phyloP scores from a whole-genome alignment of 2,113 vertebrate species.

The Todiramphus chloris region DNA sequence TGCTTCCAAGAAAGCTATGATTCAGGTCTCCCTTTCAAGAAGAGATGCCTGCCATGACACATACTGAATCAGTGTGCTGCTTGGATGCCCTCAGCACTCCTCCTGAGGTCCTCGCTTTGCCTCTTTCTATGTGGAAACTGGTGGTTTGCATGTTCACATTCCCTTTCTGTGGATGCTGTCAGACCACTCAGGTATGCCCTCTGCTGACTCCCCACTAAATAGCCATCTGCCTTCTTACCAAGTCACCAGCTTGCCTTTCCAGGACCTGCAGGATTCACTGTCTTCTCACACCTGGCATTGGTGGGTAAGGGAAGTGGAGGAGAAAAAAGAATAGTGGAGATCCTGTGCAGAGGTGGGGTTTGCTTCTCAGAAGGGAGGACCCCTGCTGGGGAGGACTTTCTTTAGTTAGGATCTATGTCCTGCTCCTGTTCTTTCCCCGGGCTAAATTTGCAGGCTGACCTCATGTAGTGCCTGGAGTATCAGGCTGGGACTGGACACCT shows the following conservation, averaged over 20 bases:
- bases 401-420: background rate
- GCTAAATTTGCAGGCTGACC: background rate
- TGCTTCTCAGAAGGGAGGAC: background rate
- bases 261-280: background rate
- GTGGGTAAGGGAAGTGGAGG: rapidly evolving
- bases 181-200: background rate
- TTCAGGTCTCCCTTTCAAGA: background rate
- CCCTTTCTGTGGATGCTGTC: background rate
- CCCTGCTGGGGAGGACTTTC: background rate
- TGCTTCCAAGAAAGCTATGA: background rate
- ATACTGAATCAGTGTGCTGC: background rate
- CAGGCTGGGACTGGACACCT: background rate
- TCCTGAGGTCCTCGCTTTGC: background rate
- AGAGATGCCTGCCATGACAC: background rate
- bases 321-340: background rate
- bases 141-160: background rate
- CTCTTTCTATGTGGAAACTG: background rate
- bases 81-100: background rate
- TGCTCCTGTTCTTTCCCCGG: background rate
- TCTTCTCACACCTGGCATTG: background rate
- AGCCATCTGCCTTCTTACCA: background rate
- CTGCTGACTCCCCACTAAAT: background rate
- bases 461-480: background rate
- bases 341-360: background rate
- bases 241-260: rapidly evolving